Evolutionary conservation across 2,888 invertebrate species (phyloP), one percentile per base, ranked within the genome.

Genomic region (Cloeon dipterum): DNA sequence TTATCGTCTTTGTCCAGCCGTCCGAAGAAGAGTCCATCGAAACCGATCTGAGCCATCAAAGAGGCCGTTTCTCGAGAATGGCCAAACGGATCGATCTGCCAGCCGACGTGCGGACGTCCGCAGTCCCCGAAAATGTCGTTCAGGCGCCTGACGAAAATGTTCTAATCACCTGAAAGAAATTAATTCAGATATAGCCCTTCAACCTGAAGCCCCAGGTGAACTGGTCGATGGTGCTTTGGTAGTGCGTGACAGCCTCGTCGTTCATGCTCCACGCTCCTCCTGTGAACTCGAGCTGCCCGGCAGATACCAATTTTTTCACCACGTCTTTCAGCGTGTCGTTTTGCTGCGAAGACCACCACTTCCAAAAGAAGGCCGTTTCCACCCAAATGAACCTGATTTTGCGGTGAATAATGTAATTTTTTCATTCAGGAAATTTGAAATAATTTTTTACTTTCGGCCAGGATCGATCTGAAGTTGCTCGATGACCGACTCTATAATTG

Each of bases 41-140:
- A 74, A 0, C 74, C 74, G 62, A 75, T 64, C 49, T 70, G 65
- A 0, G 68, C 65, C 5, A 68, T 63, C 20, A 62, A 49, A 13
- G 73, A 72, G 0, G 74, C 72, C 46, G 72, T 70, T 50, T 78
- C 77, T 42, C 64, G 54, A 18, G 69, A 67, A 50, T 86, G 85
- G 0, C 85, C 85, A 49, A 85, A 86, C 0, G 82, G 75, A 58
- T 86, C 85, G 14, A 85, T 81, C 56, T 86, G 82, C 83, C 83
- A 83, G 0, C 73, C 81, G 0, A 77, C 65, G 37, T 65, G 66
- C 0, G 85, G 82, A 20, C 71, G 63, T 0, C 69, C 82, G 46
- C 82, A 83, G 2, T 67, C 63, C 0, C 76, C 77, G 34, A 81
- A 63, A 0, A 70, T 72, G 33, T 76, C 72, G 42, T 70, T 69